phyloP scores from a whole-genome alignment of 1,140 invertebrate species.

The Ips nitidus region DNA sequence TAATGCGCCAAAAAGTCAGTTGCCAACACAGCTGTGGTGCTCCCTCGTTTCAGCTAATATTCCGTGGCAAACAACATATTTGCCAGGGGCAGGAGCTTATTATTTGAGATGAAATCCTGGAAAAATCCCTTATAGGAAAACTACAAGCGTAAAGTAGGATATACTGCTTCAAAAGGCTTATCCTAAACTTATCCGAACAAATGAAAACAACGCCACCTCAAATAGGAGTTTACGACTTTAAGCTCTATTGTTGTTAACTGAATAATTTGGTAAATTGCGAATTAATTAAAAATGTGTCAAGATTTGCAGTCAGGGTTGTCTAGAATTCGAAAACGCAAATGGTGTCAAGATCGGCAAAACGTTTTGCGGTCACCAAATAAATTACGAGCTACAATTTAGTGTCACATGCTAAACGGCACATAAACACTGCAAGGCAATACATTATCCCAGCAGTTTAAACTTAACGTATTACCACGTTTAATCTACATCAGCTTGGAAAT shows the following conservation, averaged over 20 bases:
- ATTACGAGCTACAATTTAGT: not conserved
- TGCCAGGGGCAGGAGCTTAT: not conserved
- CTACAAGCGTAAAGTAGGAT: constrained; percentile 3
- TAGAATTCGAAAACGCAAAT: not conserved
- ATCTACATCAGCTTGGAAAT: no score
- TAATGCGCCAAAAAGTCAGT: no score
- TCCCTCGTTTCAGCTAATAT: no score
- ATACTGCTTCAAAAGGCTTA: not conserved
- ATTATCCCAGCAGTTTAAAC: no score
- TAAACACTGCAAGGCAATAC: no score
- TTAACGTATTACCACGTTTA: no score
- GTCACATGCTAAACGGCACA: no score
- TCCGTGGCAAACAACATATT: not conserved
- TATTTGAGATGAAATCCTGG: not conserved
- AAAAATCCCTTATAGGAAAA: not conserved
- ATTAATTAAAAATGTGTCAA: no score
- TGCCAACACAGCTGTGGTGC: no score
- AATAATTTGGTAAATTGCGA: no score
- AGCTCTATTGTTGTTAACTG: not conserved
- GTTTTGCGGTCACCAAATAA: not conserved
- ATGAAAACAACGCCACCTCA: constrained; percentile 2
- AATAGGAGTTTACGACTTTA: not conserved
- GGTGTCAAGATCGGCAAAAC: not conserved
- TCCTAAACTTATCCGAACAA: not conserved
- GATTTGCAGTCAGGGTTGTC: not conserved